phyloP scores from a whole-genome alignment of 2,888 invertebrate genomes.

The Julus scanicus region DNA sequence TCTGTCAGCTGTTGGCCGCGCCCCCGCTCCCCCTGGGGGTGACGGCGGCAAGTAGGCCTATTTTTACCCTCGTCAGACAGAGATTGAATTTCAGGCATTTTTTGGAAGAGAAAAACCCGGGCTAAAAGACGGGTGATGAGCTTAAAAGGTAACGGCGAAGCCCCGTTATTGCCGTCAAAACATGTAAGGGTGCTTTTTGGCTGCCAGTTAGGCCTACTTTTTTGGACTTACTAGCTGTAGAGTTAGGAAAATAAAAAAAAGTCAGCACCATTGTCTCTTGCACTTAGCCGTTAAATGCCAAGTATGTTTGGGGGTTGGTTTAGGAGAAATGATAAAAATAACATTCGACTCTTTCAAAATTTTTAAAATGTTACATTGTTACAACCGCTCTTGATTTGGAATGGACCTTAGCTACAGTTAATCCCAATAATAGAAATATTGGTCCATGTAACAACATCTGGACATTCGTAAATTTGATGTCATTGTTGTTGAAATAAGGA shows the following conservation, averaged over 20 bases:
- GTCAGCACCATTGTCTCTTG: not conserved
- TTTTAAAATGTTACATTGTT: not conserved
- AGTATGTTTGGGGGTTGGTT: not conserved
- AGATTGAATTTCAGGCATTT: slow-evolving; percentile 18
- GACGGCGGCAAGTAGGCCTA: not conserved
- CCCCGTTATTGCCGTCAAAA: slow-evolving; percentile 51
- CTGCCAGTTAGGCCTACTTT: not conserved
- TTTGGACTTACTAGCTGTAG: not conserved
- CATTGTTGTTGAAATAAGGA: too few relatives aligned
- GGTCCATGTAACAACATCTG: too few relatives aligned
- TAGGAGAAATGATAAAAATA: not conserved
- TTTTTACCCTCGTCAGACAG: not conserved
- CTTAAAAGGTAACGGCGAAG: slow-evolving; percentile 50
- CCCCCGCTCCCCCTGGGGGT: slow-evolving; percentile 20
- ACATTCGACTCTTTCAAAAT: not conserved
- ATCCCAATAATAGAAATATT: too few relatives aligned
- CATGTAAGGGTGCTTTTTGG: not conserved
- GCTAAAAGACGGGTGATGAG: slow-evolving; percentile 28
- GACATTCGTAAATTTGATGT: too few relatives aligned
- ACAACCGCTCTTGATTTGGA: not conserved
- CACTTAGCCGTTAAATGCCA: not conserved
- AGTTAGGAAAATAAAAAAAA: not conserved
- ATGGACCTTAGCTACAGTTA: too few relatives aligned
- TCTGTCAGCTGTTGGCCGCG: slow-evolving; percentile 37
- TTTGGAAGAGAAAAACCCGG: not conserved